Evolutionary conservation across 2,797 vertebrate species (phyloP).

Genomic region (Dicrostonyx torquatus): DNA sequence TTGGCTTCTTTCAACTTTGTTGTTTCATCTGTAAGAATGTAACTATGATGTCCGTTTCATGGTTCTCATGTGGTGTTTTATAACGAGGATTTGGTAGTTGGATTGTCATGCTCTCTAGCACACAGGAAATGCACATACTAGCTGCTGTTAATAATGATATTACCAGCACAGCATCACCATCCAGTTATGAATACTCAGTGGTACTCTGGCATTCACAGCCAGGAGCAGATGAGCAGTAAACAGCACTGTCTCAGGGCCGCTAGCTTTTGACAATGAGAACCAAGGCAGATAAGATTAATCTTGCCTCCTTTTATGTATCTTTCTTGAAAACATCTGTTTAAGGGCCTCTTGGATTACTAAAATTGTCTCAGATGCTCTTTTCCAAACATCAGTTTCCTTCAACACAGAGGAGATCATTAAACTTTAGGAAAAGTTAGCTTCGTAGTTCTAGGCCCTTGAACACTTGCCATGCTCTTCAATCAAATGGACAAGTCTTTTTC

Average conservation of each 20-base stretch:
- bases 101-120: background rate
- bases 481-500: background rate
- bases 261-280: background rate
- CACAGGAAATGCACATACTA: background rate
- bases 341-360: background rate
- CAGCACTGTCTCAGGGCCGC: fast-evolving
- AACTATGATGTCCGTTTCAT: background rate
- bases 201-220: background rate
- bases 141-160: background rate
- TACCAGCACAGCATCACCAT: background rate
- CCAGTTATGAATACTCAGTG: background rate
- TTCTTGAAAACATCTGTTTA: background rate
- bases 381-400: background rate
- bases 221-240: background rate
- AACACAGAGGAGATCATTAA: background rate
- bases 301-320: fast-evolving
- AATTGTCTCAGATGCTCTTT: background rate
- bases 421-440: constrained; percentile 3
- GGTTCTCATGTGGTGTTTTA: background rate
- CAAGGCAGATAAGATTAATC: background rate
- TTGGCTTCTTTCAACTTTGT: background rate
- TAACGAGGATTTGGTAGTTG: background rate
- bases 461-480: background rate
- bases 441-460: background rate
- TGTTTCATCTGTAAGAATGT: background rate